Conservation (phyloP, 2,888 invertebrate species). For the Amiota communis region DNA sequence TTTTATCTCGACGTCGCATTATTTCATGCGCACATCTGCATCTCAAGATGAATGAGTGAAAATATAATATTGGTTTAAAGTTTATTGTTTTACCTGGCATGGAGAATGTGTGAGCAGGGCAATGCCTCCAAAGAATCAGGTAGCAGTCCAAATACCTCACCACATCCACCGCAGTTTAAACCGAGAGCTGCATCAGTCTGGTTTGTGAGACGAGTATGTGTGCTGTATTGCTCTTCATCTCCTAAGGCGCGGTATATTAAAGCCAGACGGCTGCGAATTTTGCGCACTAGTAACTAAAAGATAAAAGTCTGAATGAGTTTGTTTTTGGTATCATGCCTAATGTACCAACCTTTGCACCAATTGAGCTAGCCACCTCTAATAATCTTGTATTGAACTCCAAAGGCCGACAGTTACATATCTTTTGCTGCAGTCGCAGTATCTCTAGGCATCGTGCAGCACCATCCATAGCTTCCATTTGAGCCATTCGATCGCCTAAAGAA, state of each 20-base stretch:
- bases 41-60: not conserved
- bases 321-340: not conserved
- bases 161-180: constrained; percentile 87
- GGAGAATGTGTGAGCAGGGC: constrained; percentile 90
- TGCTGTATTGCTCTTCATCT: constrained; percentile 84
- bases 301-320: not conserved
- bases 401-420: constrained; percentile 90
- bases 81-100: constrained; percentile 80
- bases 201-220: constrained; percentile 78
- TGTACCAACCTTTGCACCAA: constrained; percentile 84
- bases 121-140: constrained; percentile 85
- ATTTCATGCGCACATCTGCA: constrained; percentile 80
- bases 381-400: constrained; percentile 88
- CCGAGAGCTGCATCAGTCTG: constrained; percentile 83
- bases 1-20: constrained; percentile 77
- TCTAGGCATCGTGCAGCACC: constrained; percentile 88
- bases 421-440: constrained; percentile 81
- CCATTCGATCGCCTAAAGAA: constrained; percentile 85
- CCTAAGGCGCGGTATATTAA: constrained; percentile 85
- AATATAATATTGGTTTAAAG: not conserved
- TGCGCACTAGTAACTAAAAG: constrained; percentile 83
- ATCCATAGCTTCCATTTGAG: constrained; percentile 93
- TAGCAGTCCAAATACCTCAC: constrained; percentile 81
- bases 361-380: constrained; percentile 87
- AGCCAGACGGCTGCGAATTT: constrained; percentile 84